Percentiles rank a stretch among this genome's conserved stretches.
Evolutionary conservation across 2,888 invertebrate genomes (phyloP).

Genomic region (Strigamia crassipes): DNA sequence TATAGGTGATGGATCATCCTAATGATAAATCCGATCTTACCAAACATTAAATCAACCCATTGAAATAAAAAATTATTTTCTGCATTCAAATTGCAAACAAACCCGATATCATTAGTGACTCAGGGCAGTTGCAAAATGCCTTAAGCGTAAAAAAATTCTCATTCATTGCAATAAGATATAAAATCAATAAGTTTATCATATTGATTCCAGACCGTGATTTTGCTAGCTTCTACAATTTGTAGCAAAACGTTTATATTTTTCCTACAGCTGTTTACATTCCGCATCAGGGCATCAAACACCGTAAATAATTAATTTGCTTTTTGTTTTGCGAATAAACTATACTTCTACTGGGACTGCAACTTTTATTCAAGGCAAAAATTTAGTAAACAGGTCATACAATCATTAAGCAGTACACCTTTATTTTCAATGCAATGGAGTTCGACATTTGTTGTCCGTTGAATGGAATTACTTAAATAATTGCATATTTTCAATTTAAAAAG

Average conservation of each 20-base stretch:
- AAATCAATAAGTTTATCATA: background rate
- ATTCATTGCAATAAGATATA: no score
- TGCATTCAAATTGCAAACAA: background rate
- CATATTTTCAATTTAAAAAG: background rate
- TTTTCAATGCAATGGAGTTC: background rate
- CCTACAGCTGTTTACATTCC: no score
- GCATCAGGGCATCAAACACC: no score
- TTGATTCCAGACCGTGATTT: slow-evolving; percentile 53
- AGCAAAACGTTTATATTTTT: slow-evolving; percentile 85
- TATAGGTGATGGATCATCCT: no score
- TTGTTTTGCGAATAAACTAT: no score
- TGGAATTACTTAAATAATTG: background rate
- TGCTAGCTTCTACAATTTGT: slow-evolving; percentile 69
- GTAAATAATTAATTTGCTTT: no score
- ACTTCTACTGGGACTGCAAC: no score
- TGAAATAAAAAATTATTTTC: background rate
- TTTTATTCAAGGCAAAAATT: background rate
- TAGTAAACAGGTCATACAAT: background rate
- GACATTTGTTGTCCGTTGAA: slow-evolving; percentile 1
- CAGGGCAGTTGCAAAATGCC: no score
- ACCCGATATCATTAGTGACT: background rate
- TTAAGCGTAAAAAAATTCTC: no score
- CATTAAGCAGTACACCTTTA: background rate
- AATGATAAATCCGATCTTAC: no score
- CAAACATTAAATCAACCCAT: slow-evolving; percentile 45